Evolutionary conservation across 2,797 vertebrate species (phyloP).

Genomic region (Ceryle rudis): DNA sequence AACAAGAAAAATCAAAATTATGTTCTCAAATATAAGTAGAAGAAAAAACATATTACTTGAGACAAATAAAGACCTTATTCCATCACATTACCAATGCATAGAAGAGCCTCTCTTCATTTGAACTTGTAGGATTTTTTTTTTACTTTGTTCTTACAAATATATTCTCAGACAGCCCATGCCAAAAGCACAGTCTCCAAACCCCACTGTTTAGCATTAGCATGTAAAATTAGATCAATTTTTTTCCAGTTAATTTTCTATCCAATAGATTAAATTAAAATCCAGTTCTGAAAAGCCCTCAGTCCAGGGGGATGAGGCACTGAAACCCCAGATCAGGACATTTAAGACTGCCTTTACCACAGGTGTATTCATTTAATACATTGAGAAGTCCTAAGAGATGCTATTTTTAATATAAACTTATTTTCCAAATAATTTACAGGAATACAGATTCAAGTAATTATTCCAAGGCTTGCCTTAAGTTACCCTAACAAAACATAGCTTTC

Average conservation of each 20-base stretch:
- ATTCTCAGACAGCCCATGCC: not conserved
- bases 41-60: not conserved
- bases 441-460: slow-evolving; percentile 51
- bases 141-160: not conserved
- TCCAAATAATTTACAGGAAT: slow-evolving; percentile 20
- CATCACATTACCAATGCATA: not conserved
- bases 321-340: not conserved
- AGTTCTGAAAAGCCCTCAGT: not conserved
- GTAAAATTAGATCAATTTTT: not conserved
- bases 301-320: not conserved
- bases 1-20: not conserved
- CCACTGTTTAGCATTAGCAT: not conserved
- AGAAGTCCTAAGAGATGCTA: not conserved
- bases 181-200: not conserved
- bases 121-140: not conserved
- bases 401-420: slow-evolving; percentile 10
- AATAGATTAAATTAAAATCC: not conserved
- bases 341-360: not conserved
- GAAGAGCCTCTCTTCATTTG: not conserved
- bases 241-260: not conserved
- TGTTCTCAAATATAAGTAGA: not conserved
- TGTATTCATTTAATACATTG: not conserved
- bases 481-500: slow-evolving; percentile 17
- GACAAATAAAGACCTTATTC: not conserved
- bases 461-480: slow-evolving; percentile 17